A percentile compares a stretch with the other conserved stretches of the same genome.
Evolutionary conservation across 2,888 invertebrate genomes (phyloP).

Genomic region (Thumatha senex): DNA sequence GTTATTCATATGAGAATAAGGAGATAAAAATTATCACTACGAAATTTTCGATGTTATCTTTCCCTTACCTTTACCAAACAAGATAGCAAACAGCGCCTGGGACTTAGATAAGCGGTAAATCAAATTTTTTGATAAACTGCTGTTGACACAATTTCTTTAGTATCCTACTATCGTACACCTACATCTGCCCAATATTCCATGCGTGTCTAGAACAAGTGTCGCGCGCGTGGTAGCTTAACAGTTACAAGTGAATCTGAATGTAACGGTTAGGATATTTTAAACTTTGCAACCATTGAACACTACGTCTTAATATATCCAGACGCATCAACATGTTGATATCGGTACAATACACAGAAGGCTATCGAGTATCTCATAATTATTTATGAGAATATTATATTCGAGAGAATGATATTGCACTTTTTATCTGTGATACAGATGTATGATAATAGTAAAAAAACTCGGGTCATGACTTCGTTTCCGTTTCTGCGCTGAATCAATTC

Average conservation of each 20-base stretch:
- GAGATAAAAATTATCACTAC: constrained; percentile 57
- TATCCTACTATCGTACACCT: constrained; percentile 18
- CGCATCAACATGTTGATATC: too few species aligned
- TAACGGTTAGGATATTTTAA: not conserved
- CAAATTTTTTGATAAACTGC: constrained; percentile 68
- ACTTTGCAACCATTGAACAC: not conserved
- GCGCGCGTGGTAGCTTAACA: not conserved
- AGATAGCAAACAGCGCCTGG: constrained; percentile 69
- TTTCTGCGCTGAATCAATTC: too few species aligned
- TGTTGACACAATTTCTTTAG: constrained; percentile 66
- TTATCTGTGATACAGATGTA: too few species aligned
- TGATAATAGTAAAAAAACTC: too few species aligned
- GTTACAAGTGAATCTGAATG: not conserved
- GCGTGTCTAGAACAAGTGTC: constrained; percentile 10
- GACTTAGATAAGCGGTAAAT: constrained; percentile 66
- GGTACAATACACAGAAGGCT: too few species aligned
- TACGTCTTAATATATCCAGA: too few species aligned
- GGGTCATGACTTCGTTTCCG: too few species aligned
- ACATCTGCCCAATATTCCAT: constrained; percentile 10
- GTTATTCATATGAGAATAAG: constrained; percentile 44
- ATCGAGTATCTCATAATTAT: too few species aligned
- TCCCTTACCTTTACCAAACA: constrained; percentile 61
- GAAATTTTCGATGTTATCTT: constrained; percentile 70
- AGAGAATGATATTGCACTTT: too few species aligned
- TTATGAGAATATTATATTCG: too few species aligned